Evolutionary conservation across 2,888 invertebrate species (phyloP), one percentile per base, ranked within the genome.

Genomic region (Sarcophaga caerulescens): DNA sequence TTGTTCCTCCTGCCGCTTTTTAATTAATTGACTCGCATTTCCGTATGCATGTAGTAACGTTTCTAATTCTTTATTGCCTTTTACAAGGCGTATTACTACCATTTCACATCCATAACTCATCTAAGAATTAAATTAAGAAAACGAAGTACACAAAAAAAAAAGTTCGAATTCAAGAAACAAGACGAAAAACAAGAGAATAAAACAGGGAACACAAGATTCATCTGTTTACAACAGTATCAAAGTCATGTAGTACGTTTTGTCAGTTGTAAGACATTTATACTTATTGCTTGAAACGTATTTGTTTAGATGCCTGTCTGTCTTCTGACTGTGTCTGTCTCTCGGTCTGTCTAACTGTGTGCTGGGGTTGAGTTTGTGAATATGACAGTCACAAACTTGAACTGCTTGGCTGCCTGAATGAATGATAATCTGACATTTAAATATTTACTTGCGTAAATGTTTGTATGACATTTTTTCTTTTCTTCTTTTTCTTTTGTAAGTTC

Each of bases 341-440:
- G 3, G 47, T 76, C 23, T 35, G n/a, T n/a, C n/a, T n/a, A n/a
- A n/a, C 25, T 66, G 73, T 47, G 65, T 71, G 59, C 65, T 14
- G 52, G 45, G 59, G 47, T 63, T 57, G 52, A 17, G 59, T 45
- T 70, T 23, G 45, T n/a, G 25, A 8, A 17, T 23, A 23, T 69
- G 74, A 44, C 81, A 75, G 69, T 75, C 75, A 66, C 52, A 52
- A 52, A 74, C 81, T 74, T 84, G 68, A 78, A 52, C 52, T 52
- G 52, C 52, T 52, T 79, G 78, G 2, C 35, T 35, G 35, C 35
- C 74, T 79, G 78, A 80, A 76, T 81, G 45, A 82, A 81, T 84
- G 69, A 84, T 84, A 91, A 91, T 91, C 91, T 90, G 90, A 90
- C 92, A 91, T 91, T 91, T 91, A 91, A 91, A 91, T 91, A 91